Conservation (phyloP, 2,113 vertebrate species). For the Phyllopteryx taeniolatus region DNA sequence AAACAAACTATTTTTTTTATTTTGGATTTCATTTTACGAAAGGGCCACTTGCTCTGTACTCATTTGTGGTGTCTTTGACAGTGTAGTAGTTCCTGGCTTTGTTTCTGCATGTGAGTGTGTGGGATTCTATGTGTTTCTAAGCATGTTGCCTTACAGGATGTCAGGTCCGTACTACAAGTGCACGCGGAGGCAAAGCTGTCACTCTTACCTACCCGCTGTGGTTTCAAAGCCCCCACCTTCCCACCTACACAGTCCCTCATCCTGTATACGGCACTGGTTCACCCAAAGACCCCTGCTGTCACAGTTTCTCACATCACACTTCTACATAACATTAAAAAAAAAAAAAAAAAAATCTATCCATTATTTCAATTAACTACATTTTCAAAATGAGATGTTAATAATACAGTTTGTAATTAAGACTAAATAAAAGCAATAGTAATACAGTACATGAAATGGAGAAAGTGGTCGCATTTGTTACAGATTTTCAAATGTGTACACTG, state of each 20-base stretch:
- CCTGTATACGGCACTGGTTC: slow-evolving; percentile 55
- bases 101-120: slow-evolving; percentile 12
- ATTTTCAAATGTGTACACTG: background rate
- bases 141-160: slow-evolving; percentile 69
- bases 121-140: slow-evolving; percentile 11
- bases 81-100: slow-evolving; percentile 12
- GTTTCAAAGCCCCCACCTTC: slow-evolving; percentile 72
- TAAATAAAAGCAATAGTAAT: background rate
- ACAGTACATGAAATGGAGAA: background rate
- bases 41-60: slow-evolving; percentile 17
- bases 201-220: slow-evolving; percentile 65
- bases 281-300: slow-evolving; percentile 50
- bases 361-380: background rate
- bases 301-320: slow-evolving; percentile 56
- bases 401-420: background rate
- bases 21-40: background rate
- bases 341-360: too few relatives aligned
- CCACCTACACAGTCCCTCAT: slow-evolving; percentile 68
- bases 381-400: background rate
- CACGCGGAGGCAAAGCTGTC: slow-evolving; percentile 48
- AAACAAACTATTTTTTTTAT: too few relatives aligned
- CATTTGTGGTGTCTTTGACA: slow-evolving; percentile 1
- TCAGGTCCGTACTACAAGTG: slow-evolving; percentile 58
- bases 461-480: background rate
- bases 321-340: slow-evolving; percentile 2